A percentile compares a stretch with the other conserved stretches of the same genome.
Evolutionary conservation across 2,888 invertebrate genomes (phyloP).

Genomic region (Trachelus tabidus): DNA sequence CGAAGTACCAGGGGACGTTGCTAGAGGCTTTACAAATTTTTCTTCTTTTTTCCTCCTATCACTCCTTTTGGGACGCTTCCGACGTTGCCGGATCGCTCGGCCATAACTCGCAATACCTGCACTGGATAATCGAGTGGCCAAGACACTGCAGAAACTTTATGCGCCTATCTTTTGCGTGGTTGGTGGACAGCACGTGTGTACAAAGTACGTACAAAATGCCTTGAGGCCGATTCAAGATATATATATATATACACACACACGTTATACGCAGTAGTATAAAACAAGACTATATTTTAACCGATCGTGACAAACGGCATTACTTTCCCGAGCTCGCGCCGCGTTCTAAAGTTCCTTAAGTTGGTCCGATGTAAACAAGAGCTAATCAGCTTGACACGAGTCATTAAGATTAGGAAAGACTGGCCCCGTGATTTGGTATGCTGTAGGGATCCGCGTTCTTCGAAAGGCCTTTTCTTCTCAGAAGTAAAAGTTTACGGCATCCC

Average conservation of each 20-base stretch:
- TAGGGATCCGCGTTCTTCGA: constrained; percentile 1
- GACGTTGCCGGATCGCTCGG: background rate
- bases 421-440: constrained; percentile 34
- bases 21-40: background rate
- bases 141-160: background rate
- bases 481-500: background rate
- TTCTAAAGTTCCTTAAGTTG: constrained; percentile 20
- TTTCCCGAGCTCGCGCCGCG: background rate
- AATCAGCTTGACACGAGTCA: constrained; percentile 56
- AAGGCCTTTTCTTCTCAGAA: constrained; percentile 1
- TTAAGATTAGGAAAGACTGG: constrained; percentile 51
- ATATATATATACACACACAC: background rate
- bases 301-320: constrained; percentile 4
- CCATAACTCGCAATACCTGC: background rate
- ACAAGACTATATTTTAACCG: constrained; percentile 1
- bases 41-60: background rate
- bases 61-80: background rate
- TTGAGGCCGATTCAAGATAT: background rate
- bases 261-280: background rate
- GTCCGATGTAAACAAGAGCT: constrained; percentile 54
- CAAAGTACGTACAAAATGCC: background rate
- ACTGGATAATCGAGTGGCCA: background rate
- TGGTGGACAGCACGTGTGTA: background rate
- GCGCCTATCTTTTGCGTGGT: background rate
- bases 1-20: background rate